These are phyloP conservation scores for Lingula anatina DNA, from an alignment of 2,888 invertebrate genomes.

Conservation along the genomic window DNA sequence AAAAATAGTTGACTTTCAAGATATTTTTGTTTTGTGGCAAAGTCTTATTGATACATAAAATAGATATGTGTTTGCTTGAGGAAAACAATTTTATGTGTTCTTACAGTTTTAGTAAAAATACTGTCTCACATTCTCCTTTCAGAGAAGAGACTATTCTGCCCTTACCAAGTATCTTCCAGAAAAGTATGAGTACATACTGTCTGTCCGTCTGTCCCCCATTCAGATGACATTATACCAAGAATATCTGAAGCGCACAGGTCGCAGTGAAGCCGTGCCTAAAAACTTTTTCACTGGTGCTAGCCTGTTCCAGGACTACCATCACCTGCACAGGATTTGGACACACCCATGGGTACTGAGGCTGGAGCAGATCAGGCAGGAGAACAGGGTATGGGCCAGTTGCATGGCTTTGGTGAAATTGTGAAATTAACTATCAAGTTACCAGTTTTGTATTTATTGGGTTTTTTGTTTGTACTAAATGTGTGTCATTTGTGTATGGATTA, in stretches of 20 bases:
- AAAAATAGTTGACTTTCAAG: no score
- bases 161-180: conserved; percentile 88
- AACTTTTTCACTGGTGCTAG: conserved; percentile 1
- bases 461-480: no score
- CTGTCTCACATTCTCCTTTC: no score
- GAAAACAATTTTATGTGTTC: no score
- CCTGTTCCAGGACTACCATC: conserved; percentile 59
- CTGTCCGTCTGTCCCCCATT: conserved; percentile 71
- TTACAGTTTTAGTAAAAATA: no score
- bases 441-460: no score
- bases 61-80: no score
- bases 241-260: conserved; percentile 65
- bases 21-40: no score
- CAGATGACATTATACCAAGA: conserved; percentile 76
- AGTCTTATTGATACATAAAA: no score
- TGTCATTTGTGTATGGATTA: no score
- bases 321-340: conserved; percentile 55
- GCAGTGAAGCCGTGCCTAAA: neutral
- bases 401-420: no score
- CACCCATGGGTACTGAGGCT: conserved; percentile 55
- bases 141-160: conserved; percentile 78
- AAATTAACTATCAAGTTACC: no score
- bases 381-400: conserved; percentile 23
- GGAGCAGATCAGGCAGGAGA: conserved; percentile 33
- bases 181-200: conserved; percentile 90